Percentiles rank a stretch among this genome's conserved stretches.
Evolutionary conservation across 2,113 vertebrate species (phyloP).

Genomic region (Maccullochella peelii): DNA sequence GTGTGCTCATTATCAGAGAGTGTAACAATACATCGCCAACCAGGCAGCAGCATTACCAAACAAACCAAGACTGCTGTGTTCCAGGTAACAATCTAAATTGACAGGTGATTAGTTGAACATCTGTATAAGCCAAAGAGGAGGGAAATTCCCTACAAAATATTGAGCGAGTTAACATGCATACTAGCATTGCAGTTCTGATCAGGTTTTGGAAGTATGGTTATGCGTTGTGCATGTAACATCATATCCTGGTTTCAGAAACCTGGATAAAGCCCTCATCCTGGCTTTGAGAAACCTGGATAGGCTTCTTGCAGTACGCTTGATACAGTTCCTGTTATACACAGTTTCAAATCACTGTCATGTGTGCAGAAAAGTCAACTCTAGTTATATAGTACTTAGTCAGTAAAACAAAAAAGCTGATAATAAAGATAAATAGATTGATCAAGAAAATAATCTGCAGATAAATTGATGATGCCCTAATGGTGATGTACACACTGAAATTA

Average conservation of each 20-base stretch:
- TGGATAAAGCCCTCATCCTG: neutral
- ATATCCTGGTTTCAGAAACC: no score
- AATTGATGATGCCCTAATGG: neutral
- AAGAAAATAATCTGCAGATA: neutral
- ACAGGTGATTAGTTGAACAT: neutral
- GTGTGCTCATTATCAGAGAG: conserved; percentile 29
- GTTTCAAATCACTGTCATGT: neutral
- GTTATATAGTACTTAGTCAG: neutral
- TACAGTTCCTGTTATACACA: neutral
- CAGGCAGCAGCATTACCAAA: neutral
- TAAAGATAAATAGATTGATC: neutral
- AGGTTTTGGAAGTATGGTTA: neutral
- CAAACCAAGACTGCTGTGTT: neutral
- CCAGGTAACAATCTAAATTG: conserved; percentile 4
- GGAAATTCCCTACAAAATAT: neutral
- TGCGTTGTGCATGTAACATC: no score
- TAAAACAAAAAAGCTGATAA: neutral
- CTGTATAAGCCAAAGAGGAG: neutral
- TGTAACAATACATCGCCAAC: neutral
- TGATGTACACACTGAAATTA: neutral
- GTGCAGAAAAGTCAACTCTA: neutral
- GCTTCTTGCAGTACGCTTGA: neutral
- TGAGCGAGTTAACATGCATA: neutral
- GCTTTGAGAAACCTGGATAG: neutral
- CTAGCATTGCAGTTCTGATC: neutral